Conservation (phyloP, 2,888 invertebrate species). For the Agrypnus murinus region DNA sequence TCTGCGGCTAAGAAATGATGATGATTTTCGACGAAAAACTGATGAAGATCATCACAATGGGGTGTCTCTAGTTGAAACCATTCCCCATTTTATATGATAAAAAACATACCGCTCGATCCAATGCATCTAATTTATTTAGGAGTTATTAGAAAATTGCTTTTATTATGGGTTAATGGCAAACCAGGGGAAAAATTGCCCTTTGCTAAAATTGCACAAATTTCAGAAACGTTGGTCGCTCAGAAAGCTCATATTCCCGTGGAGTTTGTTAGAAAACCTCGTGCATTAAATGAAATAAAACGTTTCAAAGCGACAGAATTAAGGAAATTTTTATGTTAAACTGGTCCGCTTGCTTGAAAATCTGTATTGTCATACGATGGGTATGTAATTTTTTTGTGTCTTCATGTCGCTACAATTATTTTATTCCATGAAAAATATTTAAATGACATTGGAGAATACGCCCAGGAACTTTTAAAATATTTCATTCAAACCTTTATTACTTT, state of each 20-base stretch:
- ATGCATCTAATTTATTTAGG: constrained; percentile 44
- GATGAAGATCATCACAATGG: constrained; percentile 46
- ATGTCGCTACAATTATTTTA: constrained; percentile 45
- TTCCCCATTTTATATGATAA: constrained; percentile 27
- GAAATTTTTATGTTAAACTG: constrained; percentile 47
- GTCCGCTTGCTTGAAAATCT: constrained; percentile 42
- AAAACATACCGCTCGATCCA: constrained; percentile 33
- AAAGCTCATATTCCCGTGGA: constrained; percentile 38
- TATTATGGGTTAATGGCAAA: constrained; percentile 32
- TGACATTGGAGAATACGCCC: constrained; percentile 18
- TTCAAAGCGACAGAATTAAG: constrained; percentile 53
- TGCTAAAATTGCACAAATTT: constrained; percentile 8
- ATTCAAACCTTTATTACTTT: constrained; percentile 24
- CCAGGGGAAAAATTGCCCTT: constrained; percentile 7
- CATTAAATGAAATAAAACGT: constrained; percentile 43
- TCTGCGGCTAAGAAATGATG: constrained; percentile 32
- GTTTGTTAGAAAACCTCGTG: constrained; percentile 48
- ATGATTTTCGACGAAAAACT: constrained; percentile 28
- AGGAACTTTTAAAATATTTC: constrained; percentile 25
- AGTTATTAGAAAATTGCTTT: constrained; percentile 37
- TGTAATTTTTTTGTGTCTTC: constrained; percentile 42
- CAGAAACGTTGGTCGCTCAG: constrained; percentile 9
- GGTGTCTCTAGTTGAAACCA: constrained; percentile 20
- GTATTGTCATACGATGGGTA: constrained; percentile 37
- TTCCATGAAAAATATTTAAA: constrained; percentile 25